Percentiles rank a stretch among this genome's conserved stretches.
These are phyloP conservation scores for Conistra vaccinii DNA, from an alignment of 2,888 invertebrate species.

Conservation along the genomic window DNA sequence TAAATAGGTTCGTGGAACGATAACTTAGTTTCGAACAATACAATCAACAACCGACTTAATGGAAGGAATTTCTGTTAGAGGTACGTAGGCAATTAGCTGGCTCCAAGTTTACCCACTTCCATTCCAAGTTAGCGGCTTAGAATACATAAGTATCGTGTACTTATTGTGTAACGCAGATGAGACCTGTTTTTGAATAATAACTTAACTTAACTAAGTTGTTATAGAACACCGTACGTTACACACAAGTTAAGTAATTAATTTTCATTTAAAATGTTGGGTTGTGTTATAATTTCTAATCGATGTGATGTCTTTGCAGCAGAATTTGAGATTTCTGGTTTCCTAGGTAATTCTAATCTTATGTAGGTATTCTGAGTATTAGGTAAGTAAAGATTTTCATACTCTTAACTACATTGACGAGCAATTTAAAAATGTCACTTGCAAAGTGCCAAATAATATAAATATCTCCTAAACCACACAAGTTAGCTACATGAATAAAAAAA, in stretches of 20 bases:
- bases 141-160: constrained; percentile 59
- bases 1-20: constrained; percentile 46
- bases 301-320: background rate
- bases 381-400: background rate
- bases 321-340: background rate
- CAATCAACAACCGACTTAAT: constrained; percentile 65
- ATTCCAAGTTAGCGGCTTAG: constrained; percentile 57
- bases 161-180: constrained; percentile 61
- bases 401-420: too few relatives aligned
- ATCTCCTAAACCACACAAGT: too few relatives aligned
- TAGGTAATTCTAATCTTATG: background rate
- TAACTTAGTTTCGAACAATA: constrained; percentile 65
- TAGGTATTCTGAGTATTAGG: background rate
- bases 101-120: constrained; percentile 63
- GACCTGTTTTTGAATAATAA: constrained; percentile 56
- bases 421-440: too few relatives aligned
- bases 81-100: constrained; percentile 65
- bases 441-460: too few relatives aligned
- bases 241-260: constrained; percentile 41
- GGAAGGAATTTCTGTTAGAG: constrained; percentile 62
- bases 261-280: constrained; percentile 18
- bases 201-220: constrained; percentile 42
- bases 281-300: constrained; percentile 1
- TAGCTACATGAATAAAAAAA: too few relatives aligned
- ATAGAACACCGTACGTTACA: constrained; percentile 25